phyloP scores from a whole-genome alignment of 2,888 invertebrate genomes.

The Nemapogon koenigi region DNA sequence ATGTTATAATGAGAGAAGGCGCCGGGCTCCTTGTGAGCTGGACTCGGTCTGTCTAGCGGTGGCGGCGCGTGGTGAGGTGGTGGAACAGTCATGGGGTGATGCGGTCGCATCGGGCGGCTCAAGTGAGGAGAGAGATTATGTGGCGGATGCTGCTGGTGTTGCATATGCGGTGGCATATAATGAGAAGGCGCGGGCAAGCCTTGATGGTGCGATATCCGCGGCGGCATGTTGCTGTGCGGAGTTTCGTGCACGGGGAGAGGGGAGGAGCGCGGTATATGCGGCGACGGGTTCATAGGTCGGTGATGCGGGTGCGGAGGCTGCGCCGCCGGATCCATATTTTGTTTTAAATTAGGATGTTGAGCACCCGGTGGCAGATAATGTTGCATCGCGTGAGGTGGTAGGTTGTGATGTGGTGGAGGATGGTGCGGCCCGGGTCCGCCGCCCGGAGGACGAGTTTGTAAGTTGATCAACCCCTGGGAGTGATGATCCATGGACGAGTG shows the following conservation, averaged over 20 bases:
- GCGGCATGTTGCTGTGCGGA: neutral
- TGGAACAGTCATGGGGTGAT: neutral
- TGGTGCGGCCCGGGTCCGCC: neutral
- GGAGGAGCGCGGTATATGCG: neutral
- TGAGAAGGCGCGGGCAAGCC: neutral
- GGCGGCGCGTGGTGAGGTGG: neutral
- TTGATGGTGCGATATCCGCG: neutral
- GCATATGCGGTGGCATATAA: constrained; percentile 1
- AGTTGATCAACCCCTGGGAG: constrained; percentile 4
- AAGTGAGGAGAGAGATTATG: neutral
- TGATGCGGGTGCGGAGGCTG: neutral
- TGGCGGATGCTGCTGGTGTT: neutral
- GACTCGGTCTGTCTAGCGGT: too few relatives aligned
- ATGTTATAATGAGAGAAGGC: too few relatives aligned
- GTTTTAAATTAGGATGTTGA: neutral
- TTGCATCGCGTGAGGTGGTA: neutral
- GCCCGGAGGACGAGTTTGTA: constrained; percentile 8
- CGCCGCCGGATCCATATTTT: neutral
- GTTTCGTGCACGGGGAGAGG: neutral
- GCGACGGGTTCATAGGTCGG: neutral
- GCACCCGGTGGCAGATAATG: neutral
- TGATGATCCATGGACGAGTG: constrained; percentile 14
- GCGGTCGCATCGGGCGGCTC: neutral
- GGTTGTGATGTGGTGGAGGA: neutral
- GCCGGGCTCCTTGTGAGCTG: too few relatives aligned